Conservation (phyloP, 2,113 vertebrate genomes). For the Picathartes gymnocephalus region DNA sequence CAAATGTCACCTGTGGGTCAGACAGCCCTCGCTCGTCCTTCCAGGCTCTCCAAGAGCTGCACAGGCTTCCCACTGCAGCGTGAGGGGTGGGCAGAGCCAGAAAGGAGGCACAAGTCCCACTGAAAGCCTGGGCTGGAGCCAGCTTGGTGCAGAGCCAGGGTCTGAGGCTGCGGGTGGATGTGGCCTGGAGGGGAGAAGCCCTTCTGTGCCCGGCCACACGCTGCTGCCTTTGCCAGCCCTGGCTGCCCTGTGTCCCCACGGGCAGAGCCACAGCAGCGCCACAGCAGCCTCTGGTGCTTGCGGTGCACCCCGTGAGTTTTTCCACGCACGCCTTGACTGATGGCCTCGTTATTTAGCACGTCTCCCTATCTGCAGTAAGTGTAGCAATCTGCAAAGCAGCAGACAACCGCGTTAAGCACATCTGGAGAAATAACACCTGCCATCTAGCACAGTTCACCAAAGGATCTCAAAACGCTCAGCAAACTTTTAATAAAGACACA, state of each 20-base stretch:
- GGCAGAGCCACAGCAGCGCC: background rate
- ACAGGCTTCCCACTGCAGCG: rapidly evolving
- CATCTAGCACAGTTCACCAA: background rate
- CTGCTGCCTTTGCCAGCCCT: background rate
- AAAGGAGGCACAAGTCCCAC: background rate
- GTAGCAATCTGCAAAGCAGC: background rate
- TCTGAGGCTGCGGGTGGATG: background rate
- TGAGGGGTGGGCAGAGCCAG: background rate
- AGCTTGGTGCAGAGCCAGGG: background rate
- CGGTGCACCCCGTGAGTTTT: background rate
- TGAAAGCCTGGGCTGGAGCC: background rate
- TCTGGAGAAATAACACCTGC: background rate
- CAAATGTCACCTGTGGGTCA: background rate
- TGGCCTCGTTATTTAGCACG: background rate
- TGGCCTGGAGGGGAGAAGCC: rapidly evolving
- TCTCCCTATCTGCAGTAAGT: background rate
- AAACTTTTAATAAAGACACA: constrained; percentile 11
- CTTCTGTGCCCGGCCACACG: rapidly evolving
- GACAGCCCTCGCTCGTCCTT: background rate
- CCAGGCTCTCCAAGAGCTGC: background rate
- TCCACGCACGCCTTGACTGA: background rate
- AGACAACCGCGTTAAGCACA: background rate
- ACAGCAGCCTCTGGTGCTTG: background rate
- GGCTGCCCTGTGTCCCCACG: background rate
- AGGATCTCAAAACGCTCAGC: background rate